phyloP scores from a whole-genome alignment of 1,140 invertebrate species.

The Brachionus angularis region DNA sequence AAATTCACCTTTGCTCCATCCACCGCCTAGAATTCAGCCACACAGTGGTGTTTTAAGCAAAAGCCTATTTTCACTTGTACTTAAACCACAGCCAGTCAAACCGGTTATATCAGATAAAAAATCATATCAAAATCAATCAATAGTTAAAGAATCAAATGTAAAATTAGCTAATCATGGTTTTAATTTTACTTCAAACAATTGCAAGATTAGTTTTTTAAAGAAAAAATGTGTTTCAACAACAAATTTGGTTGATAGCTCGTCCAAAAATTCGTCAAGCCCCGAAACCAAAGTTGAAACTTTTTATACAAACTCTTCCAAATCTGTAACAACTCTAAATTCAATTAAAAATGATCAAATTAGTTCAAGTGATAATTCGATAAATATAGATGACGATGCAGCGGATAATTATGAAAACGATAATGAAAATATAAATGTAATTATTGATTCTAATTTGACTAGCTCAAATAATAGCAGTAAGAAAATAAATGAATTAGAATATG shows the following conservation, averaged over 20 bases:
- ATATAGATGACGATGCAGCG: constrained; percentile 12
- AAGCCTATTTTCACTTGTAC: constrained; percentile 35
- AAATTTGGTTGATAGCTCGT: constrained; percentile 1
- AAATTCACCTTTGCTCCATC: not conserved
- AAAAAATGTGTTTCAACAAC: constrained; percentile 36
- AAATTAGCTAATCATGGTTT: not conserved
- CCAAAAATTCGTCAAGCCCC: not conserved
- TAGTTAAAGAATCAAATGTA: not conserved
- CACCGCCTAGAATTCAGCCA: constrained; percentile 31
- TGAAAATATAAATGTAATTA: not conserved
- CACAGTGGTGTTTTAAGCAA: constrained; percentile 37
- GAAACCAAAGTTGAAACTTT: not conserved
- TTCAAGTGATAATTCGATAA: constrained; percentile 37
- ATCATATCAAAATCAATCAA: not conserved
- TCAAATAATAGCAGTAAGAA: no score
- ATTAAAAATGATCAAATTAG: not conserved
- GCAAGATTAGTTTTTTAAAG: not conserved
- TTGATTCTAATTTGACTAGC: not conserved
- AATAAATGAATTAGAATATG: not conserved
- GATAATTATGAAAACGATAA: not conserved
- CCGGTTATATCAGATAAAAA: no score
- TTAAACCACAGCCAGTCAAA: constrained; percentile 15
- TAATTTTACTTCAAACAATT: not conserved
- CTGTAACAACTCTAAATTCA: constrained; percentile 32
- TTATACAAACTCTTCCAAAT: constrained; percentile 17